A percentile compares a stretch with the other conserved stretches of the same genome.
Evolutionary conservation across 2,113 vertebrate species (phyloP).

Genomic region (Pteropus alecto): DNA sequence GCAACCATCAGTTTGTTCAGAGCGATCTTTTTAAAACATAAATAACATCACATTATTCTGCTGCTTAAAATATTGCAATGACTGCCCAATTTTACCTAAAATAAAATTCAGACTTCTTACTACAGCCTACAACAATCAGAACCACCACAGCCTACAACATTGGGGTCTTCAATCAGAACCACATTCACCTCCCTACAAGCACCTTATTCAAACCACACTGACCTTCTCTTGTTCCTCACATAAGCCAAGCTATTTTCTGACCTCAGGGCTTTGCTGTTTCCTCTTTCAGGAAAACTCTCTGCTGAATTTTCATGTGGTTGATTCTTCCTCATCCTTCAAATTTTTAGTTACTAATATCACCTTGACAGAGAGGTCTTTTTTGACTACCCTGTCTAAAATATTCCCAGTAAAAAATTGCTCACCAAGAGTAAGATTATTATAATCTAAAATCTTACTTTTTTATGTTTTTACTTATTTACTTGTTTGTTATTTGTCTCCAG

Average conservation of each 20-base stretch:
- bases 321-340: neutral
- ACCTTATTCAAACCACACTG: neutral
- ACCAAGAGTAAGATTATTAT: neutral
- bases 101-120: neutral
- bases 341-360: neutral
- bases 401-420: neutral
- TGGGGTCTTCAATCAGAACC: neutral
- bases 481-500: neutral
- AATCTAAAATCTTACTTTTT: constrained; percentile 24
- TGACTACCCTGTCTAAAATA: neutral
- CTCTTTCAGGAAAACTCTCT: neutral
- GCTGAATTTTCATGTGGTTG: neutral
- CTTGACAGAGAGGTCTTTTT: neutral
- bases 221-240: neutral
- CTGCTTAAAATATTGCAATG: constrained; percentile 10
- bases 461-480: neutral
- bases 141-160: neutral
- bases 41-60: neutral
- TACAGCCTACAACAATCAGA: neutral
- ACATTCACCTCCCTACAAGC: neutral
- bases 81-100: neutral
- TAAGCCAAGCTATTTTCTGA: neutral
- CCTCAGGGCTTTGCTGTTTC: neutral
- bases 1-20: neutral
- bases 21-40: neutral